Conservation (phyloP, 2,888 invertebrate genomes). For the Eupithecia centaureata region DNA sequence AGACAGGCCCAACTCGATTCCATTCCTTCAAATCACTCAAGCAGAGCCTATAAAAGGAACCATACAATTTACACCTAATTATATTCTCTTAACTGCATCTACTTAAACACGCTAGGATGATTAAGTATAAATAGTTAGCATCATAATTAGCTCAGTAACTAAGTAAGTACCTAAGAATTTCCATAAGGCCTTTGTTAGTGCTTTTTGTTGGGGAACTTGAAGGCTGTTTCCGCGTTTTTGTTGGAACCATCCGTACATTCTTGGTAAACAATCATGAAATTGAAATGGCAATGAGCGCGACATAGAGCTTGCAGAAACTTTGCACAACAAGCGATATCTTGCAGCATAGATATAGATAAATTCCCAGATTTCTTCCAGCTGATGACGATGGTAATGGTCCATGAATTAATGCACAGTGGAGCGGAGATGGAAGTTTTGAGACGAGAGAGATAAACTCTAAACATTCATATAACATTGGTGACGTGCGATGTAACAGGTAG, state of each 20-base stretch:
- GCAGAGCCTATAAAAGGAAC: slow-evolving; percentile 32
- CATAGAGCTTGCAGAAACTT: background rate
- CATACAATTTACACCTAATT: slow-evolving; percentile 55
- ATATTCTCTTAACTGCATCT: slow-evolving; percentile 29
- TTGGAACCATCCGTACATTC: slow-evolving; percentile 19
- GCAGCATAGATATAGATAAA: background rate
- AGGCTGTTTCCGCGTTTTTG: slow-evolving; percentile 39
- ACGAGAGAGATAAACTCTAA: background rate
- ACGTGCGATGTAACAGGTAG: background rate
- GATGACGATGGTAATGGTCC: background rate
- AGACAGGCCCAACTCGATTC: background rate
- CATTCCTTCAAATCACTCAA: background rate
- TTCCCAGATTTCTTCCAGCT: background rate
- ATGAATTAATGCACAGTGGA: background rate
- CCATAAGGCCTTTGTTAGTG: slow-evolving; percentile 38
- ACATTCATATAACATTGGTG: background rate
- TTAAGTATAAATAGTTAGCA: slow-evolving; percentile 30
- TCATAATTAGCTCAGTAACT: slow-evolving; percentile 22
- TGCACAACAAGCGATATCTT: background rate
- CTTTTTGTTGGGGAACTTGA: slow-evolving; percentile 30
- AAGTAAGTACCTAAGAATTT: slow-evolving; percentile 29
- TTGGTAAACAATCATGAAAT: slow-evolving; percentile 3
- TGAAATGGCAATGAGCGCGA: slow-evolving; percentile 10
- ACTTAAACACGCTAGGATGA: slow-evolving; percentile 29
- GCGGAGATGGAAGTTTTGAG: background rate